Conservation (phyloP, 2,113 vertebrate genomes). For the Mastomys coucha region DNA sequence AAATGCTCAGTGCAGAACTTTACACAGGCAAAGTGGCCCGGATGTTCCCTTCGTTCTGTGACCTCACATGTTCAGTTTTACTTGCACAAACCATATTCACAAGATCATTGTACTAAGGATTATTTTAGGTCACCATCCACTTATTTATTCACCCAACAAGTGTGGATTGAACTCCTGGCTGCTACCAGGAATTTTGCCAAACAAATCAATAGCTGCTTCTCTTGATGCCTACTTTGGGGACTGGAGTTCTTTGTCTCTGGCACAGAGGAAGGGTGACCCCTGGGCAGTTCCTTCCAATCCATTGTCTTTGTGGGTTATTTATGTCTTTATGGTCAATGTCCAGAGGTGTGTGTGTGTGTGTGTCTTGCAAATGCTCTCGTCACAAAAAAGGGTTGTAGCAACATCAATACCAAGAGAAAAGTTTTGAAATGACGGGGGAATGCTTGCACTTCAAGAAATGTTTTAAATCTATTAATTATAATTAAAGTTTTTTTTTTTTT, state of each 20-base stretch:
- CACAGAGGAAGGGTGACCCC: background rate
- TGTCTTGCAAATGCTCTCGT: background rate
- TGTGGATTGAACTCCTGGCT: background rate
- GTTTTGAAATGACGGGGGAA: conserved; percentile 1
- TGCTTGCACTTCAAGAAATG: conserved; percentile 12
- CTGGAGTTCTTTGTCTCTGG: conserved; percentile 35
- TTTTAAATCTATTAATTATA: conserved; percentile 28
- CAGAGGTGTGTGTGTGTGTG: background rate
- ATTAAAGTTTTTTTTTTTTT: conserved; percentile 5
- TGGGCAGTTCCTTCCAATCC: background rate
- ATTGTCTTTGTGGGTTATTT: background rate
- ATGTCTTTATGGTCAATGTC: background rate
- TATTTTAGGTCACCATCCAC: conserved; percentile 1
- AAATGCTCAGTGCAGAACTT: conserved; percentile 3
- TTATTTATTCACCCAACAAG: conserved; percentile 48
- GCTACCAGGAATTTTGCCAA: background rate
- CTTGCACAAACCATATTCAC: background rate
- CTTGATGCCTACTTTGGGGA: background rate
- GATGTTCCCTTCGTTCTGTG: background rate
- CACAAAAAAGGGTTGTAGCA: background rate
- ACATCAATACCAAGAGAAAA: conserved; percentile 7
- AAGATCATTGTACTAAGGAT: background rate
- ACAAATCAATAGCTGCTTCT: background rate
- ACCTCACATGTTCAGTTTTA: background rate
- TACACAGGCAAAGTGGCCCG: conserved; percentile 24